Evolutionary conservation across 1,140 invertebrate species (phyloP).

Genomic region (Orchesella cincta): DNA sequence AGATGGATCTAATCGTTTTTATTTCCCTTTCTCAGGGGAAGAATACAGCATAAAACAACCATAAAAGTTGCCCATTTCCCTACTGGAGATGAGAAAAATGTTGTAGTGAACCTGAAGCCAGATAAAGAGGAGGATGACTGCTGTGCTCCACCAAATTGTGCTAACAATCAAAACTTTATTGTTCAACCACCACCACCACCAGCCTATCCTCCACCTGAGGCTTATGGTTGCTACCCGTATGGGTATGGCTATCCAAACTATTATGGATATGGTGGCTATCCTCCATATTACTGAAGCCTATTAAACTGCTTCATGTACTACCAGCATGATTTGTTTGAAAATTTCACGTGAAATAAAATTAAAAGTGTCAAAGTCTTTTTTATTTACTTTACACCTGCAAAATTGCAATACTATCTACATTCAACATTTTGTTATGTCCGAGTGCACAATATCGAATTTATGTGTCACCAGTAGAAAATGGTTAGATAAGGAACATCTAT

Average conservation of each 20-base stretch:
- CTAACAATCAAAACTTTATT: slow-evolving; percentile 1
- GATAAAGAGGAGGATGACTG: background rate
- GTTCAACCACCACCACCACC: background rate
- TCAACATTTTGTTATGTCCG: no score
- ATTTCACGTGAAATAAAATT: no score
- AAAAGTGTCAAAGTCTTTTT: no score
- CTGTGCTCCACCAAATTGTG: background rate
- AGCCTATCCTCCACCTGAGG: background rate
- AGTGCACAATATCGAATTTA: no score
- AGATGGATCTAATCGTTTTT: background rate
- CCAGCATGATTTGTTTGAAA: no score
- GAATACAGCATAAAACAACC: slow-evolving; percentile 15
- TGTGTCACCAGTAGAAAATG: no score
- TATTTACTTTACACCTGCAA: no score
- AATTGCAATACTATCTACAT: no score
- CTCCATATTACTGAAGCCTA: slow-evolving; percentile 8
- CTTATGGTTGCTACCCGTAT: background rate
- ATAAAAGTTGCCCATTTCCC: slow-evolving; percentile 22
- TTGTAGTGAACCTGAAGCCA: background rate
- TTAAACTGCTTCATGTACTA: no score
- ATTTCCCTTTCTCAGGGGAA: background rate
- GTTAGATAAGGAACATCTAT: no score
- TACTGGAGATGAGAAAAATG: background rate
- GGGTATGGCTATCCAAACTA: background rate
- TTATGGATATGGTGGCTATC: slow-evolving; percentile 13